Evolutionary conservation across 2,113 vertebrate species (phyloP).

Genomic region (Cynoglossus semilaevis): DNA sequence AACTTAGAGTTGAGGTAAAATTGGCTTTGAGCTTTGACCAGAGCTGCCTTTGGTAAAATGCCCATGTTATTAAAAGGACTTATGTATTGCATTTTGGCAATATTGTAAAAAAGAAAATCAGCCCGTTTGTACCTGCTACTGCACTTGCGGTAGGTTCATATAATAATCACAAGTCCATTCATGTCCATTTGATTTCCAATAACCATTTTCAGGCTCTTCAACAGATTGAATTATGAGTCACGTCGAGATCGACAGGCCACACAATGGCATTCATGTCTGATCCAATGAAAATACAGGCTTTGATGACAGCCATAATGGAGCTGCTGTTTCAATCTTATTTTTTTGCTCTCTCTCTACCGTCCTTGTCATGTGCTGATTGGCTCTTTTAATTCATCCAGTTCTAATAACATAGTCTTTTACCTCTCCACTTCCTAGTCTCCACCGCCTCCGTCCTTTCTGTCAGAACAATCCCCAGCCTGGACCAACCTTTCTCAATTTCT

Average conservation of each 20-base stretch:
- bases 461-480: constrained; percentile 51
- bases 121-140: too few relatives aligned
- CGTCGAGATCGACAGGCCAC: constrained; percentile 37
- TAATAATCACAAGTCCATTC: not conserved
- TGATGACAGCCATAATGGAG: constrained; percentile 55
- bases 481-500: constrained; percentile 37
- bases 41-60: too few relatives aligned
- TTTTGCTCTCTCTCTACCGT: constrained; percentile 13
- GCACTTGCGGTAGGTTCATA: not conserved
- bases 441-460: constrained; percentile 47
- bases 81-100: too few relatives aligned
- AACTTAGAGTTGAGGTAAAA: too few relatives aligned
- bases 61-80: too few relatives aligned
- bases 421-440: constrained; percentile 49
- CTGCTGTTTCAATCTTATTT: constrained; percentile 34
- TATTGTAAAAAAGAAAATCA: too few relatives aligned
- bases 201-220: constrained; percentile 1
- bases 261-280: constrained; percentile 48
- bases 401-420: constrained; percentile 49
- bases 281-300: constrained; percentile 45
- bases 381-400: constrained; percentile 40
- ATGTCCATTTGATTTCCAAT: constrained; percentile 14
- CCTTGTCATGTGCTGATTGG: constrained; percentile 29
- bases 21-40: too few relatives aligned
- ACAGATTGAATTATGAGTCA: constrained; percentile 40